Evolutionary conservation across 2,888 invertebrate species (phyloP), one percentile per base, ranked within the genome.

Genomic region (Sarcophaga caerulescens): DNA sequence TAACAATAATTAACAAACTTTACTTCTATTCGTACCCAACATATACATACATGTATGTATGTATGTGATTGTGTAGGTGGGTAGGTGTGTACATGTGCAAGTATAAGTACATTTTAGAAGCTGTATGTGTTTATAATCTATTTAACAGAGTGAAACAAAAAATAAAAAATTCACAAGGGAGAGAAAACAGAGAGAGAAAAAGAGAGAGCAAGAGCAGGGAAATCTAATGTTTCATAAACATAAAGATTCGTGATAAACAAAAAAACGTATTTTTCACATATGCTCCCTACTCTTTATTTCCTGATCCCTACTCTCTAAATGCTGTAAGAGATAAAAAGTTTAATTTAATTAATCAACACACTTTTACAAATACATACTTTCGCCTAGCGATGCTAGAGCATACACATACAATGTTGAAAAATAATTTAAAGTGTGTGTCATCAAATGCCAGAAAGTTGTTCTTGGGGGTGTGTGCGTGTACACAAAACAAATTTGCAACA

Each of bases 341-440:
- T 69, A 69, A 69, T 69, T 52, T 23, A 69, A 69, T 69, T 69
- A 69, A 52, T 69, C 23, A 52, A 47, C 52, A 52, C 69, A 63
- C 62, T 23, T 62, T 4, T 63, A 23, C 14, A 14, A 23, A 23
- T 1, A 23, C 25, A 25, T 17, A 23, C 52, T 23, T 14, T 12
- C 17, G 63, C 23, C 25, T 52, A 52, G 14, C 14, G 17, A 52
- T 4, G 17, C 3, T 14, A 12, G 1, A 52, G 5, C 14, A 52
- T 8, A 4, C 23, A 35, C 63, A 63, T 25, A 6, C 3, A 5
- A 63, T 25, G 17, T 17, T 63, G 5, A 14, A 52, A 69, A 52
- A 52, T 14, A 23, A 52, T 3, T 19, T 52, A 21, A 11, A 52
- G 23, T 23, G 21, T 21, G 17, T 69, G 52, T 47, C 11, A 52